Conservation (phyloP, 2,888 invertebrate species). For the Drosophila formosana region DNA sequence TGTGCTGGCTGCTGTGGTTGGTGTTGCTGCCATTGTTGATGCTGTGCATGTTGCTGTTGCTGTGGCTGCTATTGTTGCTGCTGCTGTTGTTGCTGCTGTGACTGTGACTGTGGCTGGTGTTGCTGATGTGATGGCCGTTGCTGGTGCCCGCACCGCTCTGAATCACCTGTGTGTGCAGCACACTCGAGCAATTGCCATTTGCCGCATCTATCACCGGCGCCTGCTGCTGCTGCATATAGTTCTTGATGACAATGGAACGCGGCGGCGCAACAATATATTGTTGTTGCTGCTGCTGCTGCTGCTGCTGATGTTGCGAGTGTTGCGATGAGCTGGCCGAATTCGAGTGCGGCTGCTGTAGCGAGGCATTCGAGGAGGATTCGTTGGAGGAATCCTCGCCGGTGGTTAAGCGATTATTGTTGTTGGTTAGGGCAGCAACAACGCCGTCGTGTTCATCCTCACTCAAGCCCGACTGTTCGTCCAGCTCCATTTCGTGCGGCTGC, state of each 20-base stretch:
- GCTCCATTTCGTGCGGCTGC: constrained; percentile 55
- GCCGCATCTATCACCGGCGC: constrained; percentile 41
- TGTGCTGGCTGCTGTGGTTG: constrained; percentile 10
- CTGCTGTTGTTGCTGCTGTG: constrained; percentile 25
- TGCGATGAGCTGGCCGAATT: constrained; percentile 62
- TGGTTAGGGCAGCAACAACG: constrained; percentile 39
- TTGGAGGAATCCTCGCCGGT: constrained; percentile 84
- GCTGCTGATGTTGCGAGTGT: constrained; percentile 50
- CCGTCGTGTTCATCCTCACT: constrained; percentile 74
- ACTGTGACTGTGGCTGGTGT: constrained; percentile 25
- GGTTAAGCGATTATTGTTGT: constrained; percentile 75
- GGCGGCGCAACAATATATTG: constrained; percentile 76
- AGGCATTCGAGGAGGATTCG: constrained; percentile 82
- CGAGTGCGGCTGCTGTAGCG: constrained; percentile 67
- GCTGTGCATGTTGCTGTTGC: constrained; percentile 30
- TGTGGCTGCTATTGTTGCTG: constrained; percentile 20
- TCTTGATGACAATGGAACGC: constrained; percentile 83
- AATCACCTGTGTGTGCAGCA: constrained; percentile 75
- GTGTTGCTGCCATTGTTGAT: constrained; percentile 20
- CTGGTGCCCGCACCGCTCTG: constrained; percentile 79
- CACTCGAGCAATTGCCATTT: constrained; percentile 45
- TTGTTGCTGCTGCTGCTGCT: constrained; percentile 76
- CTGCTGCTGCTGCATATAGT: constrained; percentile 82
- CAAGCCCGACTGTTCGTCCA: constrained; percentile 75
- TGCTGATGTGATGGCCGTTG: constrained; percentile 36